Base-by-base conservation (phyloP, 2,797 vertebrate genomes). In the Threskiornis aethiopicus region DNA sequence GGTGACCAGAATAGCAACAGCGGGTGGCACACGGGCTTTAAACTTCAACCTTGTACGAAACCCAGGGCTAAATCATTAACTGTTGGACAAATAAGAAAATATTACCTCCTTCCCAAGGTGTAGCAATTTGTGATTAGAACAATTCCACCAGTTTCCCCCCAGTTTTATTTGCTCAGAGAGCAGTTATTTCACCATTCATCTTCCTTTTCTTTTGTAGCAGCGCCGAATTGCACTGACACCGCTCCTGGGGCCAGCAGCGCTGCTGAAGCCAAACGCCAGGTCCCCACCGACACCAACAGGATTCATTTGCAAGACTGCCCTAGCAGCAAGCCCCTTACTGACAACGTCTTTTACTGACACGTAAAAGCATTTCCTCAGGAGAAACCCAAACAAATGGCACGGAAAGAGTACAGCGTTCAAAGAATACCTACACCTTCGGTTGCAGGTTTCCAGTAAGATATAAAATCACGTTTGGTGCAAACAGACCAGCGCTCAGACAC, bases 361-460 rank as follows among this genome's bases (percentile, higher is more conserved):
- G 1, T 3, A 0, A 0, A 42, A 31, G 66, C 0, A 2, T 20
- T 51, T 81, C 79, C 71, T 39, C 6, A 2, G 42, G 29, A 83
- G 44, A 31, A 67, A 54, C 44, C 41, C 44, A 76, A 62, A 15
- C 31, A 12, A 31, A 47, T 55, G 19, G 17, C 66, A 54, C 0
- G 0, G 79, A 29, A 44, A 52, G 59, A 59, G 31, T 0, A 2
- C 21, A 13, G 49, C 0, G 18, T 22, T 47, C 52, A n/a, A 62
- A 17, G 37, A 55, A 65, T 3, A 20, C 21, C 88, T 29, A 7
- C 8, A 17, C 29, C 21, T 52, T 13, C 3, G 11, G 57, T 5
- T 15, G 16, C 3, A 37, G 25, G 21, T 1, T n/a, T 8, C 33
- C 46, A 70, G 1, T 20, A 54, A 16, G 42, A 21, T 2, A 25